These are phyloP conservation scores for Rachycentron canadum DNA, from an alignment of 2,797 vertebrate species.

Conservation along the genomic window DNA sequence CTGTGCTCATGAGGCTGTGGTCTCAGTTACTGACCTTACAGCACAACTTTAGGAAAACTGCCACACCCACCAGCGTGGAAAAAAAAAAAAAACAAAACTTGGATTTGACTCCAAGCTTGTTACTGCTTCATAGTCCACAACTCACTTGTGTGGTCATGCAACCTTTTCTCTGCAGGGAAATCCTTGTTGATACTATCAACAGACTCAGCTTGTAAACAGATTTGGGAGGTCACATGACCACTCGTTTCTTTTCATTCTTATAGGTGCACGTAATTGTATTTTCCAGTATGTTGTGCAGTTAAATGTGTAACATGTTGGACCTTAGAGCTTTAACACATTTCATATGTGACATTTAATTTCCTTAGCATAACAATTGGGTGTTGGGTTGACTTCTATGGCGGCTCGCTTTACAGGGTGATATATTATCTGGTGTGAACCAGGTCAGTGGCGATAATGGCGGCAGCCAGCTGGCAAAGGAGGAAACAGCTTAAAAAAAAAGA, in stretches of 20 bases:
- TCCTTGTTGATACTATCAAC: background rate
- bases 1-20: constrained; percentile 11
- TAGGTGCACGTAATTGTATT: constrained; percentile 7
- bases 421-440: constrained; percentile 77
- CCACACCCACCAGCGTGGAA: constrained; percentile 8
- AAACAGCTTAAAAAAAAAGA: constrained; percentile 44
- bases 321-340: constrained; percentile 67
- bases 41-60: constrained; percentile 16
- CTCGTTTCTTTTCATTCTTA: constrained; percentile 9
- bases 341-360: constrained; percentile 78
- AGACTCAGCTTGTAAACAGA: background rate
- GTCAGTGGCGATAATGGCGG: constrained; percentile 63
- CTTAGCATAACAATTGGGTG: constrained; percentile 67
- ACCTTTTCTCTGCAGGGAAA: background rate
- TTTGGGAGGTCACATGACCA: background rate
- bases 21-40: constrained; percentile 46
- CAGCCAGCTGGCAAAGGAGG: constrained; percentile 40
- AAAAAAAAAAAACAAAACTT: background rate
- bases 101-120: background rate
- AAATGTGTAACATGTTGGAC: constrained; percentile 41
- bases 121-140: background rate
- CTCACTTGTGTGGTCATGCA: background rate
- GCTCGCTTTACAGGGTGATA: constrained; percentile 74
- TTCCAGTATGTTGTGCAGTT: constrained; percentile 33
- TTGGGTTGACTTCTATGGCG: constrained; percentile 38